Evolutionary conservation across 2,888 invertebrate genomes (phyloP), one percentile per base, ranked within the genome.

Genomic region (Pseudoips prasinana): DNA sequence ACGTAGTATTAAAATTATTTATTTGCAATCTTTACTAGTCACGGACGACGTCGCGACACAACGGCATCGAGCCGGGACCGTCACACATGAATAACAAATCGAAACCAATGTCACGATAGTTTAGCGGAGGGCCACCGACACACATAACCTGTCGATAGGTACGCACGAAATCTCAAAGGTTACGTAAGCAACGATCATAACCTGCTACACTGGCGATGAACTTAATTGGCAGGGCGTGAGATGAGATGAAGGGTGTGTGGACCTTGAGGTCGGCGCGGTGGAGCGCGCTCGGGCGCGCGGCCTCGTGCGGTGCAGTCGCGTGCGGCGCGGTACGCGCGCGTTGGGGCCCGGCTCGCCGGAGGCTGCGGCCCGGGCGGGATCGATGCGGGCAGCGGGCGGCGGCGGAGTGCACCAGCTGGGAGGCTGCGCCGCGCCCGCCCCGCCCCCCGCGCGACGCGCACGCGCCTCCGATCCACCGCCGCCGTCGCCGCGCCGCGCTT

Each of bases 321-420:
- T 67, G 74, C 64, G 63, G 64, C 63, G 67, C 69, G 58, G 66
- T 59, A 56, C 67, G 76, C 77, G 75, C 73, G 76, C 74, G 73
- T 64, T 65, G 64, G 59, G 63, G 62, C 64, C 68, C 73, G 66
- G 69, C 64, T 64, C 65, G 64, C 63, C 64, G 66, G 76, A 72
- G 70, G 70, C 69, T 72, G 73, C 67, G 70, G 73, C 73, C 74
- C 79, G 79, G 78, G 76, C 76, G 82, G 81, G 82, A 84, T 84
- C 85, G 83, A 85, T 86, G 85, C 83, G 83, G 83, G 84, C 81
- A 72, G 84, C 86, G 84, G 82, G 86, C 83, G 85, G 79, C 79
- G 78, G 84, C 84, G 84, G 87, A 87, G 87, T 85, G 85, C 78
- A 78, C 71, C 72, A 69, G 75, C 71, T 66, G 67, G 77, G 76